These are phyloP conservation scores for Orthonyx spaldingii DNA, from an alignment of 2,113 vertebrate species.

Conservation along the genomic window DNA sequence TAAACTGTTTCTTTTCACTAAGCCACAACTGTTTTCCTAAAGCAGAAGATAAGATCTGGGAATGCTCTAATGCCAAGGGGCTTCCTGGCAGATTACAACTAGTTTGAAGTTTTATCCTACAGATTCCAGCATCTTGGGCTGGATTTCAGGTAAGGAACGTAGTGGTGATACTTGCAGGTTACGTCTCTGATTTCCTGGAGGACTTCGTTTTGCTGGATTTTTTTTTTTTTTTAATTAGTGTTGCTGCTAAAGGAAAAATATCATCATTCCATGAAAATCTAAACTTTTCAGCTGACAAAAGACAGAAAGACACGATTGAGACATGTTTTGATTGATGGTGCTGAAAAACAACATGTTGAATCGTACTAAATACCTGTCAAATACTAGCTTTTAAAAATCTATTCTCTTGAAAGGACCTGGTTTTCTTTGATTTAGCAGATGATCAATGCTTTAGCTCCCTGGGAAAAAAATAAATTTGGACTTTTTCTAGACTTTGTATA, in stretches of 20 bases:
- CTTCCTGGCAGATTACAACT: background rate
- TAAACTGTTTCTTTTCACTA: background rate
- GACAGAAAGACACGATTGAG: background rate
- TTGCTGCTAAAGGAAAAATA: background rate
- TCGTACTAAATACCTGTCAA: background rate
- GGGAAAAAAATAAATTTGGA: background rate
- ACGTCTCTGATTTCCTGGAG: background rate
- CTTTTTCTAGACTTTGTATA: background rate
- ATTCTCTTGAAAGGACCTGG: background rate
- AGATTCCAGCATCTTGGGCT: background rate
- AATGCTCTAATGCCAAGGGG: background rate
- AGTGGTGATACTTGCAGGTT: background rate
- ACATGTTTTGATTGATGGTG: background rate
- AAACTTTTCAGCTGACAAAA: background rate
- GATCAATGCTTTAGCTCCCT: background rate
- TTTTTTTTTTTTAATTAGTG: background rate
- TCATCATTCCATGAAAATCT: background rate
- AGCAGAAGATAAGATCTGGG: background rate
- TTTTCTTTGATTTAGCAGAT: background rate
- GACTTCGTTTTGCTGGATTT: background rate
- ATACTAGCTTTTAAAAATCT: background rate
- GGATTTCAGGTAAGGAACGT: background rate
- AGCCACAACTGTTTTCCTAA: conserved; percentile 5
- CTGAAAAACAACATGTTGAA: background rate
- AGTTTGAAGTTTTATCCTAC: background rate